phyloP scores from a whole-genome alignment of 1,140 invertebrate genomes.

The Hyposmocoma kahamanoa region DNA sequence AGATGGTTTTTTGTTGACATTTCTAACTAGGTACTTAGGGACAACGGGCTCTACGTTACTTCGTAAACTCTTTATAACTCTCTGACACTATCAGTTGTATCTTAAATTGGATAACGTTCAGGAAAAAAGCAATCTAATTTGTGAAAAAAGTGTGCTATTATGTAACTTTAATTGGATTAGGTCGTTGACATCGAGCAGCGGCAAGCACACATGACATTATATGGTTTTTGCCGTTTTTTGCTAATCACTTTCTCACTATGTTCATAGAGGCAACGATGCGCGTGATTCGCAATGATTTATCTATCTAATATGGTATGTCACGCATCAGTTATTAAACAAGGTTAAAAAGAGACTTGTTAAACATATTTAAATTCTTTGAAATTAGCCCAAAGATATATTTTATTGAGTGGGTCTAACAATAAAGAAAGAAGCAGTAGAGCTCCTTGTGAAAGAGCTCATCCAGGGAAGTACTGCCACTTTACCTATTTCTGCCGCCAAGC shows the following conservation, averaged over 20 bases:
- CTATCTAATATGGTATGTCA: constrained; percentile 16
- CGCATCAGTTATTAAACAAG: constrained; percentile 15
- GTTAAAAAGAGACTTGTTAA: constrained; percentile 7
- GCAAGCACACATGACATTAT: constrained; percentile 29
- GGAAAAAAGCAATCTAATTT: constrained; percentile 46
- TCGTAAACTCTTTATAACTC: constrained; percentile 8
- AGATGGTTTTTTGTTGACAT: no score
- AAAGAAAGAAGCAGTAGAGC: no score
- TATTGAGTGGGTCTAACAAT: no score
- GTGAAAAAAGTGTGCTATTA: constrained; percentile 41
- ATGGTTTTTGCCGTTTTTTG: constrained; percentile 23
- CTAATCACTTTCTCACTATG: constrained; percentile 36
- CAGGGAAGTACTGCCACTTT: no score
- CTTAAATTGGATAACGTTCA: constrained; percentile 35
- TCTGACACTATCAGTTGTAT: constrained; percentile 28
- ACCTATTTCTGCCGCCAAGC: no score
- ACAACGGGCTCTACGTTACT: no score
- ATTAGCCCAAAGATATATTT: no score
- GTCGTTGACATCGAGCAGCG: constrained; percentile 39
- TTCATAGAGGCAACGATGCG: constrained; percentile 4
- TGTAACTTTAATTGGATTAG: constrained; percentile 52
- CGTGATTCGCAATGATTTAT: no score
- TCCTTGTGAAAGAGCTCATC: no score
- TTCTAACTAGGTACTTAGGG: no score
- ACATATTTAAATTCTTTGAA: no score